These are phyloP conservation scores for Doris montereyensis DNA, from an alignment of 2,888 invertebrate genomes.

Conservation along the genomic window DNA sequence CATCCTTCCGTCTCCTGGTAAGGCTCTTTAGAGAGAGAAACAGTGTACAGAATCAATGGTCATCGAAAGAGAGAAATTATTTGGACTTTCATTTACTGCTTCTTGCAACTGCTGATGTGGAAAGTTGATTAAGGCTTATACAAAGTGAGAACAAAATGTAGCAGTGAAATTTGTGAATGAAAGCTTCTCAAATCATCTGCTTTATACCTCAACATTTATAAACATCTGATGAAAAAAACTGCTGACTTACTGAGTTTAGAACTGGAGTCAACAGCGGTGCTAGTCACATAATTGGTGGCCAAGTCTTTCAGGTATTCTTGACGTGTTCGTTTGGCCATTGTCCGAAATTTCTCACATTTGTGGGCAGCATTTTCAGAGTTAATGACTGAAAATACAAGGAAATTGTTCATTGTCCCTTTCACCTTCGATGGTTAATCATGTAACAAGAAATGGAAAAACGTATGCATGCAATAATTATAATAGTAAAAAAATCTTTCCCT, in stretches of 20 bases:
- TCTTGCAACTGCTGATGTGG: not conserved
- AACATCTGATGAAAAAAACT: not conserved
- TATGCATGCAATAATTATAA: too few species aligned
- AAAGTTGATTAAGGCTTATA: not conserved
- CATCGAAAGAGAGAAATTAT: too few species aligned
- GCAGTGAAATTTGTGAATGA: too few species aligned
- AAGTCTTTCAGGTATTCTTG: slow-evolving; percentile 96
- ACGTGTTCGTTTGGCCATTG: slow-evolving; percentile 95
- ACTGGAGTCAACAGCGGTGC: slow-evolving; percentile 80
- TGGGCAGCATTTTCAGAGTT: slow-evolving; percentile 98
- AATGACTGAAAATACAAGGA: slow-evolving; percentile 78
- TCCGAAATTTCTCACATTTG: slow-evolving; percentile 94
- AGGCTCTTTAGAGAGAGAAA: too few species aligned
- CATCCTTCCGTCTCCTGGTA: too few species aligned
- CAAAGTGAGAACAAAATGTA: not conserved
- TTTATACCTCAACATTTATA: not conserved
- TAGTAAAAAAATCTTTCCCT: too few species aligned
- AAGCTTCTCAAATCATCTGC: not conserved
- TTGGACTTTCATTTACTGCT: too few species aligned
- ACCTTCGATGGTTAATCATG: too few species aligned
- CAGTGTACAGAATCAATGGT: too few species aligned
- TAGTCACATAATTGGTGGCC: slow-evolving; percentile 86
- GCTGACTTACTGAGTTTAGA: slow-evolving; percentile 69
- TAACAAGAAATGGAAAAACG: too few species aligned
- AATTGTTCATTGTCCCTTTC: too few species aligned